Evolutionary conservation across 2,888 invertebrate species (phyloP).

Genomic region (Chloroclysta siterata): DNA sequence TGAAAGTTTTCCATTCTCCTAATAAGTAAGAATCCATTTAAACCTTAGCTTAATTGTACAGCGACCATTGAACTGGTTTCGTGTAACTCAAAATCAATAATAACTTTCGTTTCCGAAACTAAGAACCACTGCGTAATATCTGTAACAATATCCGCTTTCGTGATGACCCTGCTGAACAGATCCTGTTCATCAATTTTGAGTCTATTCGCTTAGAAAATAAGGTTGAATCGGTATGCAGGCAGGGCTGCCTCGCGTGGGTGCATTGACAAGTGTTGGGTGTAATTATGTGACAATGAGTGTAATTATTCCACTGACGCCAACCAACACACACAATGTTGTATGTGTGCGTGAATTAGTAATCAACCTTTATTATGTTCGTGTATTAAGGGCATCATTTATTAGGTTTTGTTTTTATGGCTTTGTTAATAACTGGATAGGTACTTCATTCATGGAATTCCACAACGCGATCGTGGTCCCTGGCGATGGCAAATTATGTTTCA

Average conservation of each 20-base stretch:
- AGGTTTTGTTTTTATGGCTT: conserved; percentile 44
- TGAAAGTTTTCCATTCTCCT: too few relatives aligned
- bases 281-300: conserved; percentile 82
- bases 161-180: conserved; percentile 31
- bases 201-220: conserved; percentile 40
- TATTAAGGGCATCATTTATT: conserved; percentile 54
- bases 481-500: conserved; percentile 13
- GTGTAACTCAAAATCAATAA: background rate
- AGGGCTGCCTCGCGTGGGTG: conserved; percentile 64
- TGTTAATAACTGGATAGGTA: conserved; percentile 26
- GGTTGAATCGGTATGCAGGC: conserved; percentile 48
- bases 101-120: conserved; percentile 19
- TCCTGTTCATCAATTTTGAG: conserved; percentile 32
- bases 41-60: too few relatives aligned
- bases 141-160: conserved; percentile 32
- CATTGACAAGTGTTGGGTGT: conserved; percentile 75
- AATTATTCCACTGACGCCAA: conserved; percentile 65
- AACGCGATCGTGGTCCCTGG: conserved; percentile 11
- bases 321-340: conserved; percentile 48
- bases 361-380: conserved; percentile 63
- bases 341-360: conserved; percentile 67
- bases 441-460: conserved; percentile 31
- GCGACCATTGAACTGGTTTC: background rate
- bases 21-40: too few relatives aligned
- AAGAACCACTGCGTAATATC: conserved; percentile 21